Evolutionary conservation across 2,797 vertebrate genomes (phyloP), one percentile per base, ranked within the genome.

Genomic region (Vultur gryphus): DNA sequence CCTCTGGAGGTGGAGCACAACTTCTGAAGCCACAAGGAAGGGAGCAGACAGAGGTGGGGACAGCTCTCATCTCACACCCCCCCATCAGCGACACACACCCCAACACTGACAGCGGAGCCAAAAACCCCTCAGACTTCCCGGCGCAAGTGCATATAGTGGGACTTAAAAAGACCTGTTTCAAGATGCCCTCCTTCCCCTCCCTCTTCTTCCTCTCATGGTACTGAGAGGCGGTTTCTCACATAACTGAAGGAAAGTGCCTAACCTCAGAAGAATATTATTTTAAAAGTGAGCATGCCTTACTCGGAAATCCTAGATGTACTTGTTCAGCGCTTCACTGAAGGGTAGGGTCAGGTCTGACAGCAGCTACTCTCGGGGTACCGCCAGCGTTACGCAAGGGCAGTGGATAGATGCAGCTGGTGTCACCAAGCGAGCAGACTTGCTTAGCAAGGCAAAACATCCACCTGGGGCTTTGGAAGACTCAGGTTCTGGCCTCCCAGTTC

Each of bases 61-160:
- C 26, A 51, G 61, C n/a, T 51, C 35, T n/a, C 6, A 0, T 25
- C 52, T 41, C 75, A 6, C 28, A 16, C 0, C 1, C 1, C 1
- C 37, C 48, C 35, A 7, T 16, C 65, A 37, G 9, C 1, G 9
- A 39, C 49, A 54, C 48, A 18, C 29, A 11, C 31, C 4, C 31
- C 43, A 44, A 11, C 11, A 5, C 52, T 2, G 14, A 14, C 4
- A 26, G 35, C n/a, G 66, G 41, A 48, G 44, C 20, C 31, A 39
- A 77, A 48, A 5, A 2, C 33, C 24, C 16, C 29, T 14, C 13
- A 10, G 11, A 10, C 6, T 29, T 35, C 33, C 71, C 49, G 37
- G 11, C 43, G 54, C 52, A 26, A 13, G 41, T 7, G 37, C 54
- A 25, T 2, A 1, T 0, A 7, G 49, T 1, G 21, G 35, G 37